Base-by-base conservation (phyloP, 2,888 invertebrate species). In the Drosophila falleni region DNA sequence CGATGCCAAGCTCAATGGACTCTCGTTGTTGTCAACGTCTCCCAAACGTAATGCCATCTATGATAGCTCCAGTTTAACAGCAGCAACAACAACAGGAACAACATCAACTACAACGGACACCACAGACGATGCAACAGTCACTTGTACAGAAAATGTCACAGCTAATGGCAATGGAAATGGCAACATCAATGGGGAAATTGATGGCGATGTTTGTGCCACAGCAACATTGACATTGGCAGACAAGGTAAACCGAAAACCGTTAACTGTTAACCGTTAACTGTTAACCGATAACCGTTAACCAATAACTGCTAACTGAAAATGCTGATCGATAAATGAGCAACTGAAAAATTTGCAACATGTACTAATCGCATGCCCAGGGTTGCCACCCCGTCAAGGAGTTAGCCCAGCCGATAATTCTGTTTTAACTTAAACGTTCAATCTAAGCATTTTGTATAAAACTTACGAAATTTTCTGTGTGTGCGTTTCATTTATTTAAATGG, bases 21-120 rank as follows among this genome's bases (percentile, higher is more conserved):
- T 86, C 0, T 74, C 88, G 39, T 54, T 84, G 66, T 56, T 89
- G 5, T 85, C 84, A 11, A 67, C 73, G 5, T 84, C 84, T 35
- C 76, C 89, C n/a, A 84, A 84, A 41, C 78, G 84, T 13, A 89
- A 87, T 69, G 84, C 89, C 55, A 84, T 84, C 50, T 89, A 84
- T 26, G 85, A 89, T 16, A 78, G 51, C 49, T 62, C 72, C 63
- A 74, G 61, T 23, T 55, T 41, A 10, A 35, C 50, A 62, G 47
- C 75, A 71, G 60, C 19, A 1, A 47, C 75, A 71, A 62, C 64
- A 6, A 39, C 39, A 26, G 15, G 15, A 13, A 5, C 51, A 66
- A 77, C 74, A 41, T 37, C 53, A 19, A 60, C 39, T 16, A 41
- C 53, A 19, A 60, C 39, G 19, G 88, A 90, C 44, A 82, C 90